Evolutionary conservation across 2,113 vertebrate species (phyloP), one percentile per base, ranked within the genome.

Genomic region (Toxotes jaculatrix): DNA sequence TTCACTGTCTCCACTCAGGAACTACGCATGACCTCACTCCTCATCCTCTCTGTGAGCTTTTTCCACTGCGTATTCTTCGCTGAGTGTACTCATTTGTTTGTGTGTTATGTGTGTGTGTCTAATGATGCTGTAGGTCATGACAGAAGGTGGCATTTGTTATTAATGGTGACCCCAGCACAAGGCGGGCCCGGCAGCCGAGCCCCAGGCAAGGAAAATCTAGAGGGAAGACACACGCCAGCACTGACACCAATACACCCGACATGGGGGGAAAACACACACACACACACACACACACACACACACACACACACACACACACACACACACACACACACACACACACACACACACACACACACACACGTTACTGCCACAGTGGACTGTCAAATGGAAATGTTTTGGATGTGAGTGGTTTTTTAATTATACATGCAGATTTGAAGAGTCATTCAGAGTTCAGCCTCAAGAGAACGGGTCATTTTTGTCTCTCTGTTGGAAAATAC

Each of bases 101-200:
- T 84, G 55, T 80, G 74, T 57, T 57, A 65, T 62, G 49, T 60
- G 42, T 62, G 85, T 71, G 64, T 61, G 64, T 80, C 63, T 88
- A 84, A 89, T 74, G 77, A 80, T 57, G 83, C 93, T 85, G 75
- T 56, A 83, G 92, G 93, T 85, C 86, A 90, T 81, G 78, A 89
- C 94, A 94, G 94, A 94, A 81, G 91, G 94, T 91, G 91, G 82
- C 92, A 94, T 95, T 92, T 94, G 87, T 93, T 95, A 95, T 95
- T 95, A 92, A 95, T 92, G 82, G 83, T 90, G 93, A 93, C 93
- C 92, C 90, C 67, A 68, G 82, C 79, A 70, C 74, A 70, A 82
- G 82, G 68, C 72, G 21, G 66, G 59, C 40, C 89, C 81, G 8
- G 59, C 27, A 17, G 91, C 84, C 51, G 34, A 80, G 79, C 91